A percentile compares a stretch with the other conserved stretches of the same genome.
phyloP scores from a whole-genome alignment of 2,113 vertebrate genomes.

The Trinectes maculatus region DNA sequence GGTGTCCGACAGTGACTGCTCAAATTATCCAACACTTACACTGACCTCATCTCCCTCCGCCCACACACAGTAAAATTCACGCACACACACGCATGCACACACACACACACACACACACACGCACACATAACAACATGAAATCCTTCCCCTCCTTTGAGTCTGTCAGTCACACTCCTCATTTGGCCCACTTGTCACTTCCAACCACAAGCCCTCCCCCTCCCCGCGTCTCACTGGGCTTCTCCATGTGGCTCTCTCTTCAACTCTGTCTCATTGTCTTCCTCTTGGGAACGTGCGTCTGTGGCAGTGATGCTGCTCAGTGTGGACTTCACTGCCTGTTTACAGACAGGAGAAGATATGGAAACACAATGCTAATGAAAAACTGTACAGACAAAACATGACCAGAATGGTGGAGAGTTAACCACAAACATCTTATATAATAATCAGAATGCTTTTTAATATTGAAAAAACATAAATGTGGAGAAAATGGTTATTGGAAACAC shows the following conservation, averaged over 20 bases:
- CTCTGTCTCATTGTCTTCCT: conserved; percentile 12
- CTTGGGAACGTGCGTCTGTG: conserved; percentile 11
- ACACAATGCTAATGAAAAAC: not conserved
- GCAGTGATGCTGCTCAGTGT: conserved; percentile 5
- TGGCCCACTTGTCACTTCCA: conserved; percentile 47
- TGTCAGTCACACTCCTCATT: conserved; percentile 40
- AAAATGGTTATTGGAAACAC: too few relatives aligned
- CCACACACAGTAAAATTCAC: conserved; percentile 17
- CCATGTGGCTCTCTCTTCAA: not conserved
- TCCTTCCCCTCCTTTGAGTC: conserved; percentile 31
- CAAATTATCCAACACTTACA: conserved; percentile 70
- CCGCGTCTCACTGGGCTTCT: conserved; percentile 8
- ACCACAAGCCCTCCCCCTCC: conserved; percentile 31
- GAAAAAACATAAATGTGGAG: too few relatives aligned
- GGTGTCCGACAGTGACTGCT: conserved; percentile 54
- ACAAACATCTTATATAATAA: too few relatives aligned
- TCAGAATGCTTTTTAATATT: too few relatives aligned
- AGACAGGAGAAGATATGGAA: not conserved
- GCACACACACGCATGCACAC: not conserved
- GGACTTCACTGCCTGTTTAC: not conserved
- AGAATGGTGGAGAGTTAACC: not conserved
- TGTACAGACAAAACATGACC: not conserved
- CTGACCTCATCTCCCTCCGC: conserved; percentile 54
- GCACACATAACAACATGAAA: conserved; percentile 23
- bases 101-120: conserved; percentile 3